These are phyloP conservation scores for Dascyllus trimaculatus DNA, from an alignment of 2,113 vertebrate genomes.

Conservation along the genomic window DNA sequence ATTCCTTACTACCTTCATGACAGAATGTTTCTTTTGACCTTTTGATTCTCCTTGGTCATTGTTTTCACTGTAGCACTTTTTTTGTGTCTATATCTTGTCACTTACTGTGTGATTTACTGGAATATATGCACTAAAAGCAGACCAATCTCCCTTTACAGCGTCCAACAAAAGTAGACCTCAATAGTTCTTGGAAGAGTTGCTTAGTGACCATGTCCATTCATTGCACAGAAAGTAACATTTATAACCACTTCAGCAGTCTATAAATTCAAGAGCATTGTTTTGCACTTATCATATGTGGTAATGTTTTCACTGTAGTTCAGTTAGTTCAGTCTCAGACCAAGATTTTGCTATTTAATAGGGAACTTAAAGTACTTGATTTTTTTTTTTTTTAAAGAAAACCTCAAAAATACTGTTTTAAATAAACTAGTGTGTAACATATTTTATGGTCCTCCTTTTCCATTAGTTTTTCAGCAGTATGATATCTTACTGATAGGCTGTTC, in stretches of 20 bases:
- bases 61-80: slow-evolving; percentile 73
- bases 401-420: background rate
- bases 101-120: slow-evolving; percentile 44
- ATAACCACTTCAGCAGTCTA: slow-evolving; percentile 7
- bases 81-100: slow-evolving; percentile 43
- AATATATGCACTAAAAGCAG: slow-evolving; percentile 56
- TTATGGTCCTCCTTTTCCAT: background rate
- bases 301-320: background rate
- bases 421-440: background rate
- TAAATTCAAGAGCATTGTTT: slow-evolving; percentile 11
- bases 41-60: slow-evolving; percentile 36
- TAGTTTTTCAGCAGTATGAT: background rate
- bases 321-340: slow-evolving; percentile 29
- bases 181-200: background rate
- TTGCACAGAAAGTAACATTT: background rate
- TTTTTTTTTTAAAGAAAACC: background rate
- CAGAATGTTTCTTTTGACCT: slow-evolving; percentile 10
- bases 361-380: background rate
- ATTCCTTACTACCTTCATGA: background rate
- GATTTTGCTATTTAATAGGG: background rate
- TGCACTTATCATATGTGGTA: slow-evolving; percentile 1
- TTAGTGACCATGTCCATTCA: background rate
- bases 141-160: background rate
- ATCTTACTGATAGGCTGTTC: background rate
- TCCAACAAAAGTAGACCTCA: background rate